A percentile compares a stretch with the other conserved stretches of the same genome.
Evolutionary conservation across 2,797 vertebrate genomes (phyloP).

Genomic region (Neostethus bicornis): DNA sequence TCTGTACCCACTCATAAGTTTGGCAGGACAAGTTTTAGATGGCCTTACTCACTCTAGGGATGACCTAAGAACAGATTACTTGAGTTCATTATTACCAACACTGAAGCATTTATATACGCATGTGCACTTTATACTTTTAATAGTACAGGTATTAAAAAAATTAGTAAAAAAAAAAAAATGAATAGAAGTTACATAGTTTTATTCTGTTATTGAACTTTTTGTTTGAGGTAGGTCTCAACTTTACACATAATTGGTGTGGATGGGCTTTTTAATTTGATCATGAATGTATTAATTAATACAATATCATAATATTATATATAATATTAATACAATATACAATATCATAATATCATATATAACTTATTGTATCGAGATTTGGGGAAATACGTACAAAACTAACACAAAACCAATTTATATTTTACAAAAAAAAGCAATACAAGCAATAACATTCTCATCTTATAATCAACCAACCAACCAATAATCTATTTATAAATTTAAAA

Average conservation of each 20-base stretch:
- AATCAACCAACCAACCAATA: too few relatives aligned
- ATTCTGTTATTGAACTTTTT: constrained; percentile 13
- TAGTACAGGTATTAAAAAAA: constrained; percentile 40
- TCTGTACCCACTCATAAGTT: constrained; percentile 64
- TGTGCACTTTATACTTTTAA: constrained; percentile 30
- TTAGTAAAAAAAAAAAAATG: too few relatives aligned
- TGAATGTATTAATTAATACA: too few relatives aligned
- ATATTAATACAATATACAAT: constrained; percentile 25
- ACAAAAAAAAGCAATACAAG: too few relatives aligned
- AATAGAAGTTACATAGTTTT: constrained; percentile 39
- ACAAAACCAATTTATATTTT: too few relatives aligned
- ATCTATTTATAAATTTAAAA: too few relatives aligned
- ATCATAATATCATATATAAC: too few relatives aligned
- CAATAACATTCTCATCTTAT: too few relatives aligned
- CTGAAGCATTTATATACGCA: constrained; percentile 37
- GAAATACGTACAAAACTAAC: too few relatives aligned
- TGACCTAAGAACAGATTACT: constrained; percentile 53
- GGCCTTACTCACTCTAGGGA: constrained; percentile 58
- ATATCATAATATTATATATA: constrained; percentile 6
- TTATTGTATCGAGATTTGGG: too few relatives aligned
- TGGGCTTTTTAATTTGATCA: constrained; percentile 19
- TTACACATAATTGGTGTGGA: constrained; percentile 13
- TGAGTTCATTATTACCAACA: constrained; percentile 59
- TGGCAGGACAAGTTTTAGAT: constrained; percentile 74
- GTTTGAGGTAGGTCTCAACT: constrained; percentile 18